Conservation (phyloP, 2,797 vertebrate species). For the Amblyraja radiata region DNA sequence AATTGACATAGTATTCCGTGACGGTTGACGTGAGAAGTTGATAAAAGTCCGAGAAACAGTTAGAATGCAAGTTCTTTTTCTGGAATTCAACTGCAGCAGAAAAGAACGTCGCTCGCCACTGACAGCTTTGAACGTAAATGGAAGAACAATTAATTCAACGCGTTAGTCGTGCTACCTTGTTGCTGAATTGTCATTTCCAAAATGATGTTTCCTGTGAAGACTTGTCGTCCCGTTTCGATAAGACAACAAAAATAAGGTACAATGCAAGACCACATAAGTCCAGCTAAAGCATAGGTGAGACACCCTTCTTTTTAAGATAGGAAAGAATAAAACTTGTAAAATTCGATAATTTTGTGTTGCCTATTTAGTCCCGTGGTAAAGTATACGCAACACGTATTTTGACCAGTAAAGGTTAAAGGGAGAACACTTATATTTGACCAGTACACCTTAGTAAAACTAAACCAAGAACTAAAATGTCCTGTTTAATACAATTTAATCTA, state of each 20-base stretch:
- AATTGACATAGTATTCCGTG: constrained; percentile 14
- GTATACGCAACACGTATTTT: neutral
- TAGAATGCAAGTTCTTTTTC: neutral
- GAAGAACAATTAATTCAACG: neutral
- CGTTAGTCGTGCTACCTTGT: neutral
- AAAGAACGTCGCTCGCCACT: neutral
- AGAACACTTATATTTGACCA: no score
- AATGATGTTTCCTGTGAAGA: neutral
- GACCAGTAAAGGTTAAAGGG: no score
- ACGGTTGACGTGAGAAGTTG: constrained; percentile 1
- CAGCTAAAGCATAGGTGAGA: neutral
- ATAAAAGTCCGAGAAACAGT: neutral
- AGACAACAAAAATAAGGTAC: neutral
- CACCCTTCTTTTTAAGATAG: neutral
- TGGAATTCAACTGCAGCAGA: neutral
- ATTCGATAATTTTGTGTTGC: neutral
- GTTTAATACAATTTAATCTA: no score
- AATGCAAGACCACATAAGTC: neutral
- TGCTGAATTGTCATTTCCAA: neutral
- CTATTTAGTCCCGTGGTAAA: neutral
- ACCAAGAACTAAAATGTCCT: no score
- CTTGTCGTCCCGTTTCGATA: neutral
- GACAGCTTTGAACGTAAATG: neutral
- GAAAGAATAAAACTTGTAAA: constrained; percentile 2
- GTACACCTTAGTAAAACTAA: no score